A percentile compares a stretch with the other conserved stretches of the same genome.
Evolutionary conservation across 2,888 invertebrate genomes (phyloP).

Genomic region (Pherbina coryleti): DNA sequence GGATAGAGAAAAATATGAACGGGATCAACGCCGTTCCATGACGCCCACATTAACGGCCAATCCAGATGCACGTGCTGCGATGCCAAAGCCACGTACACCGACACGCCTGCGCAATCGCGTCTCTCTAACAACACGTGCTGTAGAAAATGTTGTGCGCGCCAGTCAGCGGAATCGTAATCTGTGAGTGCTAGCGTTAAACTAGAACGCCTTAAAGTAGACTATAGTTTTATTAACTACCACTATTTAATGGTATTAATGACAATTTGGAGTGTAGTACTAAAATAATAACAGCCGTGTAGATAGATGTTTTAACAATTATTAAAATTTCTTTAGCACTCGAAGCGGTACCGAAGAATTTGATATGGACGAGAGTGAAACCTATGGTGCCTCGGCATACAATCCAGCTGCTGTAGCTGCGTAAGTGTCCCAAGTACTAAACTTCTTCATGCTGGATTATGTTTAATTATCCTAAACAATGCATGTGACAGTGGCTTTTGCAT

Average conservation of each 20-base stretch:
- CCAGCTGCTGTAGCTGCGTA: slow-evolving; percentile 62
- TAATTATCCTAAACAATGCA: not conserved
- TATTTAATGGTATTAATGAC: not conserved
- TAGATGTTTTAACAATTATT: not conserved
- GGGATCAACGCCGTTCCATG: slow-evolving; percentile 57
- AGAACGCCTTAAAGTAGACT: not conserved
- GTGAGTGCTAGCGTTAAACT: slow-evolving; percentile 5
- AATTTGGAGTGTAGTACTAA: slow-evolving; percentile 22
- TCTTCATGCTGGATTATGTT: not conserved
- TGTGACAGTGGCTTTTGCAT: not conserved
- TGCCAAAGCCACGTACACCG: slow-evolving; percentile 62
- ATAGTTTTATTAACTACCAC: not conserved
- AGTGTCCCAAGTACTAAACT: slow-evolving; percentile 42
- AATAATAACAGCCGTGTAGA: not conserved
- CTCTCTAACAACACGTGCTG: slow-evolving; percentile 60
- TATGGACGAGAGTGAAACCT: slow-evolving; percentile 60
- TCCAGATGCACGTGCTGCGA: slow-evolving; percentile 59
- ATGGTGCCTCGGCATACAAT: slow-evolving; percentile 57
- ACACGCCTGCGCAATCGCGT: slow-evolving; percentile 60
- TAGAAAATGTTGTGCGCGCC: slow-evolving; percentile 58
- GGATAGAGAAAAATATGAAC: slow-evolving; percentile 45
- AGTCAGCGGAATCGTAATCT: slow-evolving; percentile 23
- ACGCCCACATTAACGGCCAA: slow-evolving; percentile 58
- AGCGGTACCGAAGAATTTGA: slow-evolving; percentile 62
- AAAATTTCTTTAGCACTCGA: slow-evolving; percentile 53